Conservation (phyloP, 1,140 invertebrate genomes). For the Magallana ariakensis region DNA sequence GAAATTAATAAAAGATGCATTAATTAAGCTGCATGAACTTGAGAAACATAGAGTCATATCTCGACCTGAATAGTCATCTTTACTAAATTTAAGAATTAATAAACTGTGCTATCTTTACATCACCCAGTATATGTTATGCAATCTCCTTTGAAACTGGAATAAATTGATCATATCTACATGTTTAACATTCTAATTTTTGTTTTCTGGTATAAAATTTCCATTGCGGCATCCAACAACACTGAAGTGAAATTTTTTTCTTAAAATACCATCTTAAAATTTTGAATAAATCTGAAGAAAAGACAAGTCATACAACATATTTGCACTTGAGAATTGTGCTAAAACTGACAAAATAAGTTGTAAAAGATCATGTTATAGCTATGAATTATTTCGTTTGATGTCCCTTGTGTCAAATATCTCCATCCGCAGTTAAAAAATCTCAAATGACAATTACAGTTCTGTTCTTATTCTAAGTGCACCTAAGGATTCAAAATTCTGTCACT, state of each 20-base stretch:
- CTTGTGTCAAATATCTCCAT: background rate
- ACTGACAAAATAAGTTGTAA: background rate
- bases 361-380: constrained; percentile 8
- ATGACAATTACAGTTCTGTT: background rate
- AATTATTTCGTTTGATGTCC: background rate
- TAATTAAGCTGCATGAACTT: background rate
- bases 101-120: no score
- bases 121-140: no score
- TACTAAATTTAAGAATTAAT: no score
- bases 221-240: background rate
- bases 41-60: no score
- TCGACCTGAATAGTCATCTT: no score
- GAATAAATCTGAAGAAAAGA: background rate
- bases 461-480: no score
- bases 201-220: constrained; percentile 6
- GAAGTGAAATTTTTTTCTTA: background rate
- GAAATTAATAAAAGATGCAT: constrained; percentile 14
- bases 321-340: background rate
- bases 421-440: constrained; percentile 16
- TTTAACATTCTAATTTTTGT: background rate
- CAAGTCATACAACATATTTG: background rate
- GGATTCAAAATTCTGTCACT: background rate
- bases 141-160: background rate
- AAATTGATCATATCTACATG: background rate
- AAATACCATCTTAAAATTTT: background rate